phyloP scores from a whole-genome alignment of 2,113 vertebrate species.

The Echinops telfairi region DNA sequence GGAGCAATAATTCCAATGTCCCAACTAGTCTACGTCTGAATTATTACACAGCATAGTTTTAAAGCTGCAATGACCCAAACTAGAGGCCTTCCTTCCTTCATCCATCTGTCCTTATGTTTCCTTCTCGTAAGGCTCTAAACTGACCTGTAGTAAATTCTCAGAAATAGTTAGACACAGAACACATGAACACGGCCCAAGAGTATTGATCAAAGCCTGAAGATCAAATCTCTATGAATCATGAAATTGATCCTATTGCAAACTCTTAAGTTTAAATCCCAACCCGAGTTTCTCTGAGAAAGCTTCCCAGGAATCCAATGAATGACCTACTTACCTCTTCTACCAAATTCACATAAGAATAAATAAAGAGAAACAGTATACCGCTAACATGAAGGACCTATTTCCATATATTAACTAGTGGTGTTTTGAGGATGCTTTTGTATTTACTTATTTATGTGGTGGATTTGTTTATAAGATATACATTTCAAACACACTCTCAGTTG shows the following conservation, averaged over 20 bases:
- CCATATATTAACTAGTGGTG: not conserved
- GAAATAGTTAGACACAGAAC: not conserved
- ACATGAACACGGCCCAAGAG: not conserved
- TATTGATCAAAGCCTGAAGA: not conserved
- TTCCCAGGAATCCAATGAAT: not conserved
- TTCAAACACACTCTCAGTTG: not conserved
- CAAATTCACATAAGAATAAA: not conserved
- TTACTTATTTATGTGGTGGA: not conserved
- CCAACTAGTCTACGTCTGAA: conserved; percentile 13
- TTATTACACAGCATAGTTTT: conserved; percentile 58
- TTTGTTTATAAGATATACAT: not conserved
- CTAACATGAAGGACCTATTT: not conserved
- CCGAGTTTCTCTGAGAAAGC: not conserved
- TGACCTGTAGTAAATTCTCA: not conserved
- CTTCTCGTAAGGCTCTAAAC: not conserved
- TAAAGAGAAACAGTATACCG: not conserved
- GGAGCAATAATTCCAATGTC: conserved; percentile 22
- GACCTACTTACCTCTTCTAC: not conserved
- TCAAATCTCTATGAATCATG: not conserved
- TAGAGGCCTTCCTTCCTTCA: not conserved
- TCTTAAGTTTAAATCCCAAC: not conserved
- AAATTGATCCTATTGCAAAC: not conserved
- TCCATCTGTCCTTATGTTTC: too few relatives aligned
- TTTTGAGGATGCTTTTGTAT: not conserved
- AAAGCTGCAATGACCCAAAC: conserved; percentile 3